Evolutionary conservation across 2,888 invertebrate species (phyloP), one percentile per base, ranked within the genome.

Genomic region (Beris chalybata): DNA sequence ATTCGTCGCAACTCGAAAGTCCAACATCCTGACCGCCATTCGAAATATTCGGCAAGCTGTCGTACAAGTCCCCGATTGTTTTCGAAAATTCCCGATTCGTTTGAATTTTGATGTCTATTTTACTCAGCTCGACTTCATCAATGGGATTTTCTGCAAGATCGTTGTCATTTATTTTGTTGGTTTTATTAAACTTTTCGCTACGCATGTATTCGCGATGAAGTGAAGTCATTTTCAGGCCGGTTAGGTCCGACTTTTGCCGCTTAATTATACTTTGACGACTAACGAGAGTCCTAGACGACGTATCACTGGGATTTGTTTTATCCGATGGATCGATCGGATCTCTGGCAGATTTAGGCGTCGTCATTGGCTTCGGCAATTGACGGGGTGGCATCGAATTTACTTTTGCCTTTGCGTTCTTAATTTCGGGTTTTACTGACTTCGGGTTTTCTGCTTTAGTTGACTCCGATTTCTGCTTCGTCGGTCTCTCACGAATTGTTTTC

Each of bases 161-260:
- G 9, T 11, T 43, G 6, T 52, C 55, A 30, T 22, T 65, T n/a
- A 70, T 70, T 54, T 71, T 72, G 30, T 71, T 70, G 12, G 71
- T 71, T 55, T 74, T 72, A 0, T 76, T 76, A 13, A 76, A 73
- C 72, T 81, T 80, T 70, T 81, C 80, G 66, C 77, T 79, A 0
- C 79, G 75, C 76, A 81, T 77, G 66, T 78, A 81, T 66, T 81
- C 81, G 70, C 79, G 80, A 68, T 79, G 79, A 52, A 81, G 66
- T 0, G 79, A 79, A 1, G 78, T 81, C 71, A 81, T 84, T 76
- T 83, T 86, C 0, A 86, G 75, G 0, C 86, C 86, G 0, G 87
- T 86, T 0, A 86, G 82, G 71, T 87, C 86, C 0, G 86, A 87
- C 73, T 86, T 87, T 72, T 87, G 87, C 1, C 86, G 73, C 67